Conservation (phyloP, 2,888 invertebrate species). For the Platycheirus albimanus region DNA sequence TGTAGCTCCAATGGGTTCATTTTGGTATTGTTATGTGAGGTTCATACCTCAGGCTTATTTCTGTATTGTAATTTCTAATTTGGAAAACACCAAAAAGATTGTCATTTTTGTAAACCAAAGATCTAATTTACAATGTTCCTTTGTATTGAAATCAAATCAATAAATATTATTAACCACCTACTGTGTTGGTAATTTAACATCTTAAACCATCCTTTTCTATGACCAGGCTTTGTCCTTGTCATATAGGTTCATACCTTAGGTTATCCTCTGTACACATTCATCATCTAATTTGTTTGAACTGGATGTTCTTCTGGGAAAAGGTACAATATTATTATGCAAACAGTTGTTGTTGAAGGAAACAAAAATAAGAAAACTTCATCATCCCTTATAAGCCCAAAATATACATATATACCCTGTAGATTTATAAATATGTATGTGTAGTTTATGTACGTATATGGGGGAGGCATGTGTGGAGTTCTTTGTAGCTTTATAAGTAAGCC, state of each 20-base stretch:
- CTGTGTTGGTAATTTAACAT: slow-evolving; percentile 29
- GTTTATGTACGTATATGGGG: neutral
- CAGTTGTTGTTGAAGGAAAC: slow-evolving; percentile 12
- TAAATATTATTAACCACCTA: neutral
- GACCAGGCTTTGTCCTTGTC: slow-evolving; percentile 26
- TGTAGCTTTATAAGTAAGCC: slow-evolving; percentile 60
- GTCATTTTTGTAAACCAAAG: too few relatives aligned
- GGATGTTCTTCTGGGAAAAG: slow-evolving; percentile 47
- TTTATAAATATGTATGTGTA: neutral
- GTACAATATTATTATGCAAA: slow-evolving; percentile 25
- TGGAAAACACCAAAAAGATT: too few relatives aligned
- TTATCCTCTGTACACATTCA: slow-evolving; percentile 42
- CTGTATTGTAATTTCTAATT: too few relatives aligned
- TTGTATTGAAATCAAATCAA: too few relatives aligned
- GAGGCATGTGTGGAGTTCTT: slow-evolving; percentile 53
- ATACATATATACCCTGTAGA: neutral
- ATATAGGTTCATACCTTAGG: slow-evolving; percentile 28
- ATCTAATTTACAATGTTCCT: too few relatives aligned
- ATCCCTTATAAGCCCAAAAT: slow-evolving; percentile 47
- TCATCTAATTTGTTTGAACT: slow-evolving; percentile 66
- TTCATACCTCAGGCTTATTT: too few relatives aligned
- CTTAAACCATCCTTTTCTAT: slow-evolving; percentile 25
- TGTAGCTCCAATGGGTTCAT: too few relatives aligned
- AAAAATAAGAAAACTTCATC: slow-evolving; percentile 49
- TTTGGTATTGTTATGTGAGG: too few relatives aligned